Conservation (phyloP, 2,888 invertebrate genomes). For the Anoplius nigerrimus region DNA sequence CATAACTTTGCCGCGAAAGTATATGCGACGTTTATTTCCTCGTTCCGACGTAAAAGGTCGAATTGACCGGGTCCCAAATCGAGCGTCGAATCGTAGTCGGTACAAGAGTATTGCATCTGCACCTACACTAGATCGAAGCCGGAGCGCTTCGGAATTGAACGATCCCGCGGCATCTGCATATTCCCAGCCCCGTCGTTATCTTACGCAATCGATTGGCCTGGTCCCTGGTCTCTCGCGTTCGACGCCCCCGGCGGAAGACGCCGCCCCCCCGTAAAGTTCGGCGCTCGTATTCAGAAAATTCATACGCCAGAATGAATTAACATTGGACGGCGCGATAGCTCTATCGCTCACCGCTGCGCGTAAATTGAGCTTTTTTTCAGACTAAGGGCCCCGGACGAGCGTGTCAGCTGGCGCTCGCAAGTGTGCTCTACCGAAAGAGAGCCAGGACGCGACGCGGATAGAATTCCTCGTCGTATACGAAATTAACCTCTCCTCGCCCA, state of each 20-base stretch:
- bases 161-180: no score
- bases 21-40: not conserved
- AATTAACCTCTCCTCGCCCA: no score
- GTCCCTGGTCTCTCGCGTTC: no score
- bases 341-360: slow-evolving; percentile 42
- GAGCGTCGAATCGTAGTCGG: no score
- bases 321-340: slow-evolving; percentile 40
- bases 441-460: slow-evolving; percentile 47
- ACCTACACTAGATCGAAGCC: no score
- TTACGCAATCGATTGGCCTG: no score
- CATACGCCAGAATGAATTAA: slow-evolving; percentile 41
- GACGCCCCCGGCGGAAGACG: not conserved
- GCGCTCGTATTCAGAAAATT: not conserved
- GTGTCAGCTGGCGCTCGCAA: slow-evolving; percentile 66
- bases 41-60: no score
- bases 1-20: not conserved
- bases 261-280: not conserved
- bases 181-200: no score
- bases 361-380: slow-evolving; percentile 51
- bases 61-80: no score
- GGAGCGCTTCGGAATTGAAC: not conserved
- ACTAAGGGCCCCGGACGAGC: slow-evolving; percentile 20
- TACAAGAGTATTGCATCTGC: no score
- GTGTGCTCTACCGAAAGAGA: slow-evolving; percentile 28
- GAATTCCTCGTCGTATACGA: slow-evolving; percentile 50